phyloP scores from a whole-genome alignment of 2,888 invertebrate species.

The Allacma fusca region DNA sequence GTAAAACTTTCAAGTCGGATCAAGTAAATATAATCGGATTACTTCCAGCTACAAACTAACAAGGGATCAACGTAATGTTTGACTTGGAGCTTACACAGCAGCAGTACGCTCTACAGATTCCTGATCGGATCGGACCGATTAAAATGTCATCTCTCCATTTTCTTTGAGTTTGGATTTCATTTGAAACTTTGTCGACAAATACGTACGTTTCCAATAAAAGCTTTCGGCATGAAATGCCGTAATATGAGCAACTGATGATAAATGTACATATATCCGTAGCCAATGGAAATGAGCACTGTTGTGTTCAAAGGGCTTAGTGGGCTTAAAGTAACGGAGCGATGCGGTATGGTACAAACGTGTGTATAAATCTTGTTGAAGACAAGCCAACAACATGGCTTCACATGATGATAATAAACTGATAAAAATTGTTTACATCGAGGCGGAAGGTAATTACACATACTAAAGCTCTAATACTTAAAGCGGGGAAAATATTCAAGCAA shows the following conservation, averaged over 20 bases:
- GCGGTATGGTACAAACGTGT: not conserved
- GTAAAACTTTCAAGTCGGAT: not conserved
- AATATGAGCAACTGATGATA: no score
- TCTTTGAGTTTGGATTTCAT: not conserved
- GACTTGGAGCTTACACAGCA: not conserved
- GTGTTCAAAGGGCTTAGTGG: not conserved
- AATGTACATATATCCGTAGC: no score
- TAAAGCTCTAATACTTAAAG: no score
- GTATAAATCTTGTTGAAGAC: not conserved
- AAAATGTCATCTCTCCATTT: not conserved
- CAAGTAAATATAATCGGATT: not conserved
- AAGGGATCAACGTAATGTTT: not conserved
- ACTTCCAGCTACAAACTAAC: not conserved
- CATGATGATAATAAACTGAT: constrained; percentile 1
- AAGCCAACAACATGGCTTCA: not conserved
- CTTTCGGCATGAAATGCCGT: no score
- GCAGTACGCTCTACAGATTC: not conserved
- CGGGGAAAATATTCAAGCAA: not conserved
- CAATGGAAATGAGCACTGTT: no score
- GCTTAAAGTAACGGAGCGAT: not conserved
- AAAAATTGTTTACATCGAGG: not conserved
- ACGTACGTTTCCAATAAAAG: no score
- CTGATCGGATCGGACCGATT: not conserved
- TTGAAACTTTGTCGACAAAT: no score
- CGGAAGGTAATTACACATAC: no score